Conservation (phyloP, 1,140 invertebrate species). For the Heliothis virescens region DNA sequence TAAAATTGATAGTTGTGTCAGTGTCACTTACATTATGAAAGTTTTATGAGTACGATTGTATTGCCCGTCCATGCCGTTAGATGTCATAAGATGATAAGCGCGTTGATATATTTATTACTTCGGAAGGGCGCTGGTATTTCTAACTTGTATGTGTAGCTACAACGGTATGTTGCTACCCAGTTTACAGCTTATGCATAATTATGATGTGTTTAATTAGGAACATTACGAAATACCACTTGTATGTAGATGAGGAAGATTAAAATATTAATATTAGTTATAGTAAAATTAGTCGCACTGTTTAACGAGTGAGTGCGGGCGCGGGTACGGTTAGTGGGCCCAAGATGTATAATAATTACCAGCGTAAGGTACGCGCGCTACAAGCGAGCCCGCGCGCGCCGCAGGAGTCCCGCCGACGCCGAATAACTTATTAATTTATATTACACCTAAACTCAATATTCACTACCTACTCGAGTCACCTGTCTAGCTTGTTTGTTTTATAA, state of each 20-base stretch:
- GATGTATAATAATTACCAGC: conserved; percentile 51
- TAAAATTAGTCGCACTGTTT: conserved; percentile 45
- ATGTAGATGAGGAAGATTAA: conserved; percentile 38
- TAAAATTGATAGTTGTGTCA: conserved; percentile 26
- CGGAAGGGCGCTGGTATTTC: conserved; percentile 21
- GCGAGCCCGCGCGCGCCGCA: conserved; percentile 43
- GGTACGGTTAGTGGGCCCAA: conserved; percentile 42
- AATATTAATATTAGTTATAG: conserved; percentile 47
- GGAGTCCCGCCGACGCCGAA: conserved; percentile 67
- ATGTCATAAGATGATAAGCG: conserved; percentile 37
- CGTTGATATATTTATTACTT: conserved; percentile 36
- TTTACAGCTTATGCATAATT: conserved; percentile 32
- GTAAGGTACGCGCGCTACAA: conserved; percentile 16
- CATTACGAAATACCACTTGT: conserved; percentile 41
- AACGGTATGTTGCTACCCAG: not conserved
- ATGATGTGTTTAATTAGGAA: conserved; percentile 49
- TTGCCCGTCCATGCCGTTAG: conserved; percentile 24
- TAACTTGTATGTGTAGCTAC: conserved; percentile 1
- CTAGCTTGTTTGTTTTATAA: conserved; percentile 75
- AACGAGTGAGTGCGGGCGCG: conserved; percentile 46
- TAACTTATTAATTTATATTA: conserved; percentile 84
- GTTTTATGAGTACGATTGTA: conserved; percentile 40
- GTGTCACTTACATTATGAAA: conserved; percentile 38
- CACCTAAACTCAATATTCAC: conserved; percentile 70
- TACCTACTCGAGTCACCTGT: conserved; percentile 76